A percentile compares a stretch with the other conserved stretches of the same genome.
Evolutionary conservation across 2,888 invertebrate genomes (phyloP).

Genomic region (Hofmannophila pseudospretella): DNA sequence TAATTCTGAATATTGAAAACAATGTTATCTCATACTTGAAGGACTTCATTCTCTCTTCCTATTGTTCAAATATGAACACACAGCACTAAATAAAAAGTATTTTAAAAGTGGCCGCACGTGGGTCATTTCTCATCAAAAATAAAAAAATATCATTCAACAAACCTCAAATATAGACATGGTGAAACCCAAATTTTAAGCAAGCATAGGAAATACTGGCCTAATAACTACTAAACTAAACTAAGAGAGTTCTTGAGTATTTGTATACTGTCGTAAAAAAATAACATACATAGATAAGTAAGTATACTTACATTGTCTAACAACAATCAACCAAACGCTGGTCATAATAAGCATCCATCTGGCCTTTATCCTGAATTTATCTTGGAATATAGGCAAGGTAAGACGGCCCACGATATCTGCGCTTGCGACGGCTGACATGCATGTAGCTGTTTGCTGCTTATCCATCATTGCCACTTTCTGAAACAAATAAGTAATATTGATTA

Average conservation of each 20-base stretch:
- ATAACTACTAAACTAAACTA: no score
- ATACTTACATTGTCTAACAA: slow-evolving; percentile 77
- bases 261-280: no score
- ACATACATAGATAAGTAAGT: no score
- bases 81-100: no score
- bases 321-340: slow-evolving; percentile 77
- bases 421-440: slow-evolving; percentile 84
- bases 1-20: slow-evolving; percentile 1
- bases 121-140: no score
- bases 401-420: slow-evolving; percentile 82
- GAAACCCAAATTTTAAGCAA: no score
- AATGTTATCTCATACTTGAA: slow-evolving; percentile 3
- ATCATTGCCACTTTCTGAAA: slow-evolving; percentile 53
- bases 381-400: slow-evolving; percentile 79
- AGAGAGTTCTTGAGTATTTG: no score
- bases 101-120: no score
- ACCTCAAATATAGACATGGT: no score
- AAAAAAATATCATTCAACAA: no score
- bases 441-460: slow-evolving; percentile 77
- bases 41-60: background rate
- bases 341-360: slow-evolving; percentile 80
- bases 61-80: no score
- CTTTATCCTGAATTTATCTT: slow-evolving; percentile 78
- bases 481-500: slow-evolving; percentile 1
- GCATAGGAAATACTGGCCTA: no score